Evolutionary conservation across 2,888 invertebrate species (phyloP).

Genomic region (Notocelia uddmanniana): DNA sequence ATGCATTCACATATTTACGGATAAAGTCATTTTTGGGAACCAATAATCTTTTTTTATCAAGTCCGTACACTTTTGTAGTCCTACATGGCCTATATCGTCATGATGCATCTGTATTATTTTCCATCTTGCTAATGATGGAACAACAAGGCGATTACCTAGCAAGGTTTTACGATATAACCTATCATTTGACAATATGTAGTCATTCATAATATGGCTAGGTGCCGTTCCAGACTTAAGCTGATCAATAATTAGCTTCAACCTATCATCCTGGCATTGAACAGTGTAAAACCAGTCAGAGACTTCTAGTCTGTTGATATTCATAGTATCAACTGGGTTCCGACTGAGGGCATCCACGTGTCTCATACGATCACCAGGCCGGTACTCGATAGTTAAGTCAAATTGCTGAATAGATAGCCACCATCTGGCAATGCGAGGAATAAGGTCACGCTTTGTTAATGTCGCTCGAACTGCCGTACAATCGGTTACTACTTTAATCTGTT

Average conservation of each 20-base stretch:
- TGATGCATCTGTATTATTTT: too few relatives aligned
- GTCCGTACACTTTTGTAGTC: too few relatives aligned
- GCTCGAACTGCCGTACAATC: slow-evolving; percentile 58
- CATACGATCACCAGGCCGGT: slow-evolving; percentile 40
- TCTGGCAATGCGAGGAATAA: slow-evolving; percentile 56
- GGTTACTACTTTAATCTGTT: slow-evolving; percentile 49
- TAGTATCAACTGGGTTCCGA: not conserved
- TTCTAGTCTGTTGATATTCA: slow-evolving; percentile 47
- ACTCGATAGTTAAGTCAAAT: slow-evolving; percentile 57
- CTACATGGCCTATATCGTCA: too few relatives aligned
- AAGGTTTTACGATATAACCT: too few relatives aligned
- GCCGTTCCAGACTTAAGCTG: slow-evolving; percentile 44
- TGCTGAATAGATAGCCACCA: slow-evolving; percentile 59
- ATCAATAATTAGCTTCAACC: not conserved
- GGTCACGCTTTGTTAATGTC: slow-evolving; percentile 55
- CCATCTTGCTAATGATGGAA: too few relatives aligned
- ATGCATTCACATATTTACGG: too few relatives aligned
- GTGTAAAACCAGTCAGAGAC: slow-evolving; percentile 52
- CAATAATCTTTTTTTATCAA: too few relatives aligned
- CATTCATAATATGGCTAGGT: slow-evolving; percentile 45
- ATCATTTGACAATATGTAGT: slow-evolving; percentile 47
- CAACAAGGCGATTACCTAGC: too few relatives aligned
- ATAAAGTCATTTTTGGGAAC: too few relatives aligned
- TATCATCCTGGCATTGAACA: slow-evolving; percentile 49
- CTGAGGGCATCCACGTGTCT: slow-evolving; percentile 4